Percentiles rank a stretch among this genome's conserved stretches.
These are phyloP conservation scores for Octonoba sinensis DNA, from an alignment of 2,888 invertebrate genomes.

Conservation along the genomic window DNA sequence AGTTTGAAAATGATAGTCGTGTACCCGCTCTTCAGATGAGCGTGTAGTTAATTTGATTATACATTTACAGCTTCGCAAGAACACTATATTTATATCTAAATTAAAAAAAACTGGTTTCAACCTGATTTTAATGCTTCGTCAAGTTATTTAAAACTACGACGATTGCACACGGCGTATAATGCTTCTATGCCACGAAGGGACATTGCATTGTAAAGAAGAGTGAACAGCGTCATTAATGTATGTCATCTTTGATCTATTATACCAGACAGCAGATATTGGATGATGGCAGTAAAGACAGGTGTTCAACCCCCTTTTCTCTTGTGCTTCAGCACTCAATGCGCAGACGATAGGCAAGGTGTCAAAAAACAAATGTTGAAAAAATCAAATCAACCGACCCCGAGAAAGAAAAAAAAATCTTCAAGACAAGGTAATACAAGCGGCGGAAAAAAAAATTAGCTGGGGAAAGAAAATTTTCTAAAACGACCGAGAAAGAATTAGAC, in stretches of 20 bases:
- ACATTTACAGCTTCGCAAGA: no score
- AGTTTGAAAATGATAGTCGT: no score
- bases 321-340: not conserved
- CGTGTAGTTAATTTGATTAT: no score
- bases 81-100: no score
- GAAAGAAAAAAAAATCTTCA: not conserved
- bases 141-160: no score
- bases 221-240: no score
- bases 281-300: conserved; percentile 11
- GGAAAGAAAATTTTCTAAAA: conserved; percentile 17
- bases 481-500: conserved; percentile 34
- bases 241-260: not conserved
- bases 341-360: conserved; percentile 26
- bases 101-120: no score
- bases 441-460: not conserved
- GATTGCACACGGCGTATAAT: no score
- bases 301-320: not conserved
- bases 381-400: not conserved
- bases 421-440: not conserved
- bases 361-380: conserved; percentile 15
- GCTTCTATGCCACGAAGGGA: no score
- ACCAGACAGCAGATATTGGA: not conserved
- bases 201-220: no score
- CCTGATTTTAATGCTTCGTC: no score
- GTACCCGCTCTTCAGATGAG: no score